phyloP scores from a whole-genome alignment of 2,113 vertebrate species.

The Tragelaphus strepsiceros region DNA sequence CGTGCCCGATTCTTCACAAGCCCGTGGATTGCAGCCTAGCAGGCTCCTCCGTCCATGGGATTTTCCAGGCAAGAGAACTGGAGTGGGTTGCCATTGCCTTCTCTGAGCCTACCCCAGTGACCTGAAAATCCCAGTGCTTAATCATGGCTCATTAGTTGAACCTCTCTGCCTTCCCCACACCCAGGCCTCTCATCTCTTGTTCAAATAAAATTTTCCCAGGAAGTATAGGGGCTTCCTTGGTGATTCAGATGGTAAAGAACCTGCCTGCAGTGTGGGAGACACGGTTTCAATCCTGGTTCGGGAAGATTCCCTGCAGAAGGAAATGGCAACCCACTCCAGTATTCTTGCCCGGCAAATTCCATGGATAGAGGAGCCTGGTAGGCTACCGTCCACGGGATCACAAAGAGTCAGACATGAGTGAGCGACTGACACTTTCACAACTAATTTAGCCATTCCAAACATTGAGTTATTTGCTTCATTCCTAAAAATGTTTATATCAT shows the following conservation, averaged over 20 bases:
- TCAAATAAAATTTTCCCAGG: background rate
- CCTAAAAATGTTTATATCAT: background rate
- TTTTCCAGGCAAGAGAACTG: too few relatives aligned
- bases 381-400: background rate
- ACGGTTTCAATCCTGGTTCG: fast-evolving
- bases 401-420: background rate
- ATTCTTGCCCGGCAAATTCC: background rate
- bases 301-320: background rate
- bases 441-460: background rate
- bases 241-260: background rate
- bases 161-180: fast-evolving
- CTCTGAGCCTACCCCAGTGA: background rate
- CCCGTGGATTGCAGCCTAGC: too few relatives aligned
- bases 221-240: background rate
- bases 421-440: background rate
- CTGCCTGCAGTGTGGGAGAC: background rate
- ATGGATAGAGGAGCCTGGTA: background rate
- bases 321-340: background rate
- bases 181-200: background rate
- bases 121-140: background rate
- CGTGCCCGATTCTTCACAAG: fast-evolving
- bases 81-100: too few relatives aligned
- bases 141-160: background rate
- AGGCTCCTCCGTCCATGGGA: too few relatives aligned
- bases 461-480: background rate